These are phyloP conservation scores for Amniataba percoides DNA, from an alignment of 2,797 vertebrate genomes.

Conservation along the genomic window DNA sequence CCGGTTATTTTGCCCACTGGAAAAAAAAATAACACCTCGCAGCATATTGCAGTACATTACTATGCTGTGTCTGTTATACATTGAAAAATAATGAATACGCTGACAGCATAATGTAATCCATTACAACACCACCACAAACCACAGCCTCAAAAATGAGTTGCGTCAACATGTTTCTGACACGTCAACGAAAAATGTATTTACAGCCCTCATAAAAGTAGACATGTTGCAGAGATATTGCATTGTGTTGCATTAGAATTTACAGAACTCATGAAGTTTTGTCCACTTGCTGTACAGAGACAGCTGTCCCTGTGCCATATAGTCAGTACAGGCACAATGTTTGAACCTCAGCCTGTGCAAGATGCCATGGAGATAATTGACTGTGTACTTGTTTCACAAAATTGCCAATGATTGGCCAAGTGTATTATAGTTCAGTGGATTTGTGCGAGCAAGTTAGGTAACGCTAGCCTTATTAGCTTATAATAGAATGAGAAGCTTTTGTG, in stretches of 20 bases:
- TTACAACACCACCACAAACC: background rate
- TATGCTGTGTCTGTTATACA: conserved; percentile 19
- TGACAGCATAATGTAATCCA: conserved; percentile 26
- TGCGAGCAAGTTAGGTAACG: conserved; percentile 26
- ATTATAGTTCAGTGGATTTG: conserved; percentile 22
- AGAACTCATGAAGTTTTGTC: background rate
- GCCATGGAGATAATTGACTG: conserved; percentile 7
- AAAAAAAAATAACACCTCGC: background rate
- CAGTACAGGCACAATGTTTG: background rate
- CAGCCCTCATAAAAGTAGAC: conserved; percentile 8
- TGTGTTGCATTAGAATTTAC: conserved; percentile 32
- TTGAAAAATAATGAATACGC: conserved; percentile 31
- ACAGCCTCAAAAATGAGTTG: conserved; percentile 28
- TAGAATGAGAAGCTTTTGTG: conserved; percentile 21
- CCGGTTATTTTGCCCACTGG: conserved; percentile 4
- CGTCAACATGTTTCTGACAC: conserved; percentile 14
- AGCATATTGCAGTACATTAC: conserved; percentile 2
- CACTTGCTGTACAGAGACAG: background rate
- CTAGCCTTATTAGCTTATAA: conserved; percentile 41
- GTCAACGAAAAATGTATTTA: conserved; percentile 20
- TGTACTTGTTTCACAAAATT: conserved; percentile 17
- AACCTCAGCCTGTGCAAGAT: background rate
- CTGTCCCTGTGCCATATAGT: background rate
- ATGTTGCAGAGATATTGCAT: conserved; percentile 36
- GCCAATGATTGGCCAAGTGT: background rate